Percentiles rank a stretch among this genome's conserved stretches.
Conservation (phyloP, 2,797 vertebrate genomes). For the Manis pentadactyla region DNA sequence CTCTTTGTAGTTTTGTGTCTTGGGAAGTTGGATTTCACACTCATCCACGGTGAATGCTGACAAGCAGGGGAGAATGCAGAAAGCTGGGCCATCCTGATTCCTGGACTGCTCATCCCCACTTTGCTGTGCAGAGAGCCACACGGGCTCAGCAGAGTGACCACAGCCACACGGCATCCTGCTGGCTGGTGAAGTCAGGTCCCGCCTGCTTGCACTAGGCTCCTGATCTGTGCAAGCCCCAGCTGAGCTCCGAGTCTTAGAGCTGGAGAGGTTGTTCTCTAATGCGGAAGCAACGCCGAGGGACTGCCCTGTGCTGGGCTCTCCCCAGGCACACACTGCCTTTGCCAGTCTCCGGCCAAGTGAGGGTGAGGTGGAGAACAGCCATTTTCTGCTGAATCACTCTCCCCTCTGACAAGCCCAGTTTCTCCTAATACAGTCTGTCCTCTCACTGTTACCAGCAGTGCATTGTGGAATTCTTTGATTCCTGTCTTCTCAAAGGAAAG, state of each 20-base stretch:
- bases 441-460: not conserved
- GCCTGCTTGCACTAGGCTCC: not conserved
- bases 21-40: not conserved
- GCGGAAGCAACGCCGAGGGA: not conserved
- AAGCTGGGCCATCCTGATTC: not conserved
- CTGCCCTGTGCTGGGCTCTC: fast-evolving
- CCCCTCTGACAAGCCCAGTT: not conserved
- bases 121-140: fast-evolving
- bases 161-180: not conserved
- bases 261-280: not conserved
- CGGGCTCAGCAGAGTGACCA: fast-evolving
- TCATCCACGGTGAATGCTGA: not conserved
- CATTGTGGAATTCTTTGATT: too few relatives aligned
- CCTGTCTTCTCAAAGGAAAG: too few relatives aligned
- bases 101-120: not conserved
- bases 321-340: not conserved
- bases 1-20: not conserved
- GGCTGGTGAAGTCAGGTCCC: too few relatives aligned
- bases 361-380: fast-evolving
- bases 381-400: fast-evolving
- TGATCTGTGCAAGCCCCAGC: too few relatives aligned
- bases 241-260: not conserved
- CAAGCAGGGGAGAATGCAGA: not conserved
- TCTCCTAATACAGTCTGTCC: not conserved
- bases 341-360: not conserved